These are phyloP conservation scores for Sphaerophoria taeniata DNA, from an alignment of 2,888 invertebrate species.

Conservation along the genomic window DNA sequence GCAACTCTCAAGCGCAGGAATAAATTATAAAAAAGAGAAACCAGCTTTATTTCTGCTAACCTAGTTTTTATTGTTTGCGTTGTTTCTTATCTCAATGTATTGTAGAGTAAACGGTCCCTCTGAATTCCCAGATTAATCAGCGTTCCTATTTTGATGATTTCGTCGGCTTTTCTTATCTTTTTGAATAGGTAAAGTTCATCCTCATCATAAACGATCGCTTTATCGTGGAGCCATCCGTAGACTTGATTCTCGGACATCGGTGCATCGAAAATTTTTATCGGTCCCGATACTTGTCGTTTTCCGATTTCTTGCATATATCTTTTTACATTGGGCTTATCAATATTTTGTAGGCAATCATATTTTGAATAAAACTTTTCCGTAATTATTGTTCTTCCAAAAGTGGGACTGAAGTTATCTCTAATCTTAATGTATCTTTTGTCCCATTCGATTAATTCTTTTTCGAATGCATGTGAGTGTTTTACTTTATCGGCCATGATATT, in stretches of 20 bases:
- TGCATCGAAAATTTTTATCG: conserved; percentile 10
- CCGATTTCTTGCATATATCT: conserved; percentile 21
- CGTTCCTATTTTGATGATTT: too few relatives aligned
- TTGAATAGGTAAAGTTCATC: conserved; percentile 1
- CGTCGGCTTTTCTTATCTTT: too few relatives aligned
- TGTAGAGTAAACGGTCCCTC: too few relatives aligned
- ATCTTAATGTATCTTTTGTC: conserved; percentile 27
- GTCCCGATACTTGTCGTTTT: conserved; percentile 15
- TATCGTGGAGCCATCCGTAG: conserved; percentile 52
- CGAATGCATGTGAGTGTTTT: conserved; percentile 26
- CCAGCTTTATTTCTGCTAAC: conserved; percentile 55
- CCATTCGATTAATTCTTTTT: conserved; percentile 17
- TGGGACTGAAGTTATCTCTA: conserved; percentile 23
- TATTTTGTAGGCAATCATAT: conserved; percentile 18
- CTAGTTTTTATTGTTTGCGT: conserved; percentile 44
- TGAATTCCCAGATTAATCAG: too few relatives aligned
- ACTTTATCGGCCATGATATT: background rate
- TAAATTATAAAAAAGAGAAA: background rate
- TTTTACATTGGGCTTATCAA: background rate
- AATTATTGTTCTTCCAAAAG: conserved; percentile 23
- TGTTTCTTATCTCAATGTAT: too few relatives aligned
- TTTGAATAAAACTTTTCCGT: conserved; percentile 52
- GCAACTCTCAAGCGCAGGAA: background rate
- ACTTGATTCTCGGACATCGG: conserved; percentile 48
- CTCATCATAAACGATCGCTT: conserved; percentile 19